Evolutionary conservation across 92 coral and sea anemone species (phyloP).

Genomic region (Actinostola sp.): DNA sequence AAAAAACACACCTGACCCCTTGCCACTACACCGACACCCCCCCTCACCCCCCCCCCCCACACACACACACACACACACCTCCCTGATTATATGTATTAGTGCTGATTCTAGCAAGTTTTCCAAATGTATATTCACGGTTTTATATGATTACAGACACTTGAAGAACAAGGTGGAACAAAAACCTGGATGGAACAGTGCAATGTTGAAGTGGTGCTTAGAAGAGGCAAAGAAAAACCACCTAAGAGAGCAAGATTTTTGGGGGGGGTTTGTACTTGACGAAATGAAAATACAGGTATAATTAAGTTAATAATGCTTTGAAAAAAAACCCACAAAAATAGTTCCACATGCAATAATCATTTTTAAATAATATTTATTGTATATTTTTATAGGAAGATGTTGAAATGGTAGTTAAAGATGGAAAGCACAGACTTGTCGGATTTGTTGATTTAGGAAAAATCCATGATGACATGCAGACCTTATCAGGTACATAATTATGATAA

Average conservation of each 20-base stretch:
- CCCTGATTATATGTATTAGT: background rate
- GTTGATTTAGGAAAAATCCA: constrained; percentile 26
- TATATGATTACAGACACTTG: constrained; percentile 24
- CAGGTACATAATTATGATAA: too few relatives aligned
- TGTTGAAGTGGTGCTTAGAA: constrained; percentile 53
- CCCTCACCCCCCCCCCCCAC: too few relatives aligned
- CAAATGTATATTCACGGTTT: background rate
- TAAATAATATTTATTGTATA: too few relatives aligned
- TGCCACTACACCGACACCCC: too few relatives aligned
- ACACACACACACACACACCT: background rate
- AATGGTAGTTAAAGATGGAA: constrained; percentile 16
- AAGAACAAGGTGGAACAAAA: constrained; percentile 53
- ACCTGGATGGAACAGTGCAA: constrained; percentile 51
- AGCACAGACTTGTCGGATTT: constrained; percentile 34
- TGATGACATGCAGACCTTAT: constrained; percentile 10
- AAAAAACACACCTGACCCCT: too few relatives aligned
- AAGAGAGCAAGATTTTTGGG: constrained; percentile 58
- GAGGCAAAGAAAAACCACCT: constrained; percentile 57
- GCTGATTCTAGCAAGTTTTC: background rate
- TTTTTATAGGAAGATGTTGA: constrained; percentile 24
- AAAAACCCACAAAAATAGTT: background rate
- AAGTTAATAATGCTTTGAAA: background rate
- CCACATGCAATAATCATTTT: background rate
- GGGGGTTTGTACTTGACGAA: constrained; percentile 58
- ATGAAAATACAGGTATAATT: constrained; percentile 66